Base-by-base conservation (phyloP, 2,113 vertebrate genomes). In the Paramormyrops kingsleyae region DNA sequence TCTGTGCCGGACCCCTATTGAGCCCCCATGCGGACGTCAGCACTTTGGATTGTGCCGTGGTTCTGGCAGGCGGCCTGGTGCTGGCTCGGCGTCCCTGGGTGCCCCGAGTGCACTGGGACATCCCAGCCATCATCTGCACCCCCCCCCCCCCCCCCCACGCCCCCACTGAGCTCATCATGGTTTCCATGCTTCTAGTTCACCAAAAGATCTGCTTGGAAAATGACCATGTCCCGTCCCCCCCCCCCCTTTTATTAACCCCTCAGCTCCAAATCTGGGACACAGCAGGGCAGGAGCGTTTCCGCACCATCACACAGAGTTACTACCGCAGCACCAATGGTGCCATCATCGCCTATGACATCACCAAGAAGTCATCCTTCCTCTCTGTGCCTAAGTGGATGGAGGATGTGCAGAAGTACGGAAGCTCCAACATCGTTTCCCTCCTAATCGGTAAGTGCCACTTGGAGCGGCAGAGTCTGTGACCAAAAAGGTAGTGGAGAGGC, bases 241-340 rank as follows among this genome's bases (percentile, higher is more conserved):
- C 59, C 59, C 24, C 2, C 7, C 2, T 62, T 62, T 62, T n/a
- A 62, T 27, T 10, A 62, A 62, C 24, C 24, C 59, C 59, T 12
- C 83, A 98, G 97, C 91, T 98, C 93, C 97, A 97, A 96, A 98
- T 98, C 91, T 98, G 97, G 97, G 97, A 98, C 94, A 98, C 97
- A 0, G 97, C 97, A 0, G 97, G 97, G 70, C 97, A 98, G 95
- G 97, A 98, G 92, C 92, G 97, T 0, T 98, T 98, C 92, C 96
- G 97, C 10, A 98, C 97, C 52, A 98, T 98, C 94, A 98, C 97
- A 0, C 97, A 98, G 95, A 98, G 97, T 84, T 98, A 98, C 19
- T 98, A 98, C 88, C 96, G 97, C 91, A 97, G 97, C 86, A 97
- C 97, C 91, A 97, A 97, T 0, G 97, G 97, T 1, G 97, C 97